A percentile compares a stretch with the other conserved stretches of the same genome.
Evolutionary conservation across 2,797 vertebrate species (phyloP).

Genomic region (Darevskia mixta): DNA sequence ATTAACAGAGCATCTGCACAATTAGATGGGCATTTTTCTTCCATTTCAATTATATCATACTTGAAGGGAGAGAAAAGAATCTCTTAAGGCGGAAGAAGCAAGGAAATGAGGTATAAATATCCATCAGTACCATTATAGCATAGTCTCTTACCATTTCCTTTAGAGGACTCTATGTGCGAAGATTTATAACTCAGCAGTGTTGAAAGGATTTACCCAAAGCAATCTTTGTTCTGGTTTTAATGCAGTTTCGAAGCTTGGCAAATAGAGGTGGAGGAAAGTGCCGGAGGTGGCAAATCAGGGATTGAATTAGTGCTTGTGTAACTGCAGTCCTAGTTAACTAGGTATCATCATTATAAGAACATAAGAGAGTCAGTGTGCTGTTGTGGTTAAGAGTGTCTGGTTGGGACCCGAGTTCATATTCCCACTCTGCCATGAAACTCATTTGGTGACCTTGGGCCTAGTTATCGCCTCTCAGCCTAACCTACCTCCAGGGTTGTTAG

Average conservation of each 20-base stretch:
- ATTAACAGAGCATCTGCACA: constrained; percentile 64
- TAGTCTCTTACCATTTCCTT: constrained; percentile 28
- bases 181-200: neutral
- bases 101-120: constrained; percentile 26
- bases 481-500: no score
- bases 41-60: constrained; percentile 57
- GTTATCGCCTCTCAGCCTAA: no score
- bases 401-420: no score
- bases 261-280: neutral
- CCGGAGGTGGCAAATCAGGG: neutral
- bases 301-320: neutral
- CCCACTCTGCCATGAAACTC: no score
- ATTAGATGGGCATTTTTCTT: constrained; percentile 68
- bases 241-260: constrained; percentile 1
- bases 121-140: neutral
- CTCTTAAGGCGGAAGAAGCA: constrained; percentile 38
- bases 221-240: constrained; percentile 27
- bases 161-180: constrained; percentile 33
- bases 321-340: neutral
- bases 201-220: constrained; percentile 16
- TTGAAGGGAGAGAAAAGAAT: constrained; percentile 49
- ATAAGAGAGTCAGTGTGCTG: neutral
- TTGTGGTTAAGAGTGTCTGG: no score
- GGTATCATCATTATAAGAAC: neutral
- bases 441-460: no score